A percentile compares a stretch with the other conserved stretches of the same genome.
Evolutionary conservation across 2,797 vertebrate species (phyloP).

Genomic region (Psittacula echo): DNA sequence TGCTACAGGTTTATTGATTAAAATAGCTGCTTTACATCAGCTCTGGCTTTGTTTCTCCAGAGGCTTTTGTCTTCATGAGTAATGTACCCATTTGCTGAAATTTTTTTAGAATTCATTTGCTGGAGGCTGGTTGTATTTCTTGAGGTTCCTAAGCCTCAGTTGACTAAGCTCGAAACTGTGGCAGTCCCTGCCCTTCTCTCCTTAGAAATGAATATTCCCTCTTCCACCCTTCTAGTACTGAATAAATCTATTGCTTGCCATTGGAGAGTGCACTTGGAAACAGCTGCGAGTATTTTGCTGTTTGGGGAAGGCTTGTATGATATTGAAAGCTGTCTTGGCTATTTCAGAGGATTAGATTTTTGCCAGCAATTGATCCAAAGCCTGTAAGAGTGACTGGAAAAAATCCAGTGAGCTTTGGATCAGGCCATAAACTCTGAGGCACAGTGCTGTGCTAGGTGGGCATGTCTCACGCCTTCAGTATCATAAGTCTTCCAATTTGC

Average conservation of each 20-base stretch:
- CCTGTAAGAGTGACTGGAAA: neutral
- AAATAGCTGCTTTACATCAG: slow-evolving; percentile 53
- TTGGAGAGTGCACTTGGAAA: neutral
- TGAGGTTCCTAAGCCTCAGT: neutral
- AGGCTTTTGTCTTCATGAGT: slow-evolving; percentile 59
- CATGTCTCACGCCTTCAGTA: neutral
- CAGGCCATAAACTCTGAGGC: neutral
- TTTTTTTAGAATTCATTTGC: slow-evolving; percentile 18
- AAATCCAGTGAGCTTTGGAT: neutral
- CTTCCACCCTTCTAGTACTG: neutral
- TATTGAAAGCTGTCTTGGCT: neutral
- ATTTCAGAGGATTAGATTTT: neutral
- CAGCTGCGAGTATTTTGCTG: neutral
- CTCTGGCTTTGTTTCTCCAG: slow-evolving; percentile 45
- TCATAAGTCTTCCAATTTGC: neutral
- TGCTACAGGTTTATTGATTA: slow-evolving; percentile 58
- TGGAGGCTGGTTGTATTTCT: slow-evolving; percentile 35
- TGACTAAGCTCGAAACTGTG: neutral
- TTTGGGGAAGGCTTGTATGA: neutral
- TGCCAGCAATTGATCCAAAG: neutral
- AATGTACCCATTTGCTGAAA: slow-evolving; percentile 18
- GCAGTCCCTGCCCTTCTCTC: neutral
- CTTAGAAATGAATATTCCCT: slow-evolving; percentile 1
- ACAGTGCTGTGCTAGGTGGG: neutral
- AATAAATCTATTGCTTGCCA: neutral